Evolutionary conservation across 2,888 invertebrate species (phyloP), one percentile per base, ranked within the genome.

Genomic region (Stictocephala bisonia): DNA sequence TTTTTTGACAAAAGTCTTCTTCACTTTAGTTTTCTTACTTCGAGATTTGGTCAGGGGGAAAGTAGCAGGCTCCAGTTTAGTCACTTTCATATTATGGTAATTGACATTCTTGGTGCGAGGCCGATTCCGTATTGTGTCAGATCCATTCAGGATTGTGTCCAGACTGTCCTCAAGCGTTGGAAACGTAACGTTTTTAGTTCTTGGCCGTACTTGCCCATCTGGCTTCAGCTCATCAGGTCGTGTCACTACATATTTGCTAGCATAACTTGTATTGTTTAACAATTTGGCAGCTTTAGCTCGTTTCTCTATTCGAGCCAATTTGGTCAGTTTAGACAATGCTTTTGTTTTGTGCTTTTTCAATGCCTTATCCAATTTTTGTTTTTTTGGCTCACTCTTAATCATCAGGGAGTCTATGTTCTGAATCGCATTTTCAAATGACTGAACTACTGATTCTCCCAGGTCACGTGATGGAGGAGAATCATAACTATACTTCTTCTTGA

Each of bases 31-130:
- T 22, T 41, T 48, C 13, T 67, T 74, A 22, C 20, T 31, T 20
- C 44, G 80, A n/a, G 82, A 81, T 50, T 81, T 81, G 7, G 80
- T 79, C 15, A 80, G 80, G 3, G 86, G 84, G 78, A 89, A 88
- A 13, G 86, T 88, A 1, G 88, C 88, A 0, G 87, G 79, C 0
- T 86, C 83, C 13, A 86, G 78, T 79, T 87, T 87, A 64, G 86
- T 84, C 15, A 71, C 56, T 72, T 86, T 86, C 69, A 87, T 84
- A 31, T 88, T 83, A 78, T 88, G 88, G 81, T 88, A 88, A 79
- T 86, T 87, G 1, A 90, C 90, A 81, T 90, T 90, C 80, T 90
- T 91, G 44, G 89, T 89, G 71, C 90, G 84, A 1, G 90, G 88
- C 9, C 88, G 71, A 26, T 75, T 79, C 13, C 78, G 73, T 13